phyloP scores from a whole-genome alignment of 2,113 vertebrate species.

The Osmerus mordax region DNA sequence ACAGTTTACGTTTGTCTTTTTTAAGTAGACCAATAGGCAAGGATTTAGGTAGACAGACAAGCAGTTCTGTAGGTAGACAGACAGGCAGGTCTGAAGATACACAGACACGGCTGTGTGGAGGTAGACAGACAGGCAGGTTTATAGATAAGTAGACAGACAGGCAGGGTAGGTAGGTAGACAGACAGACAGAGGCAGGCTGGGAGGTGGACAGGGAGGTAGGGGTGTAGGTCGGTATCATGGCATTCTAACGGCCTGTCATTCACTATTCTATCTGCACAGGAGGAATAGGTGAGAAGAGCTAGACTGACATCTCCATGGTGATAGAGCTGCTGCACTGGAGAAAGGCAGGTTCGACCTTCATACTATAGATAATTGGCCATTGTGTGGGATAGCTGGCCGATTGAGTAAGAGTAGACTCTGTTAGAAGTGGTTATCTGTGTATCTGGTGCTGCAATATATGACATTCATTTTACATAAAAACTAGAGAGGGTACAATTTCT shows the following conservation, averaged over 20 bases:
- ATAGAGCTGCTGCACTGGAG: slow-evolving; percentile 13
- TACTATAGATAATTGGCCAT: not conserved
- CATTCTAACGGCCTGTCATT: slow-evolving; percentile 26
- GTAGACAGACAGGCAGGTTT: not conserved
- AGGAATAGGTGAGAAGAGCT: slow-evolving; percentile 11
- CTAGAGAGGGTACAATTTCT: too few relatives aligned
- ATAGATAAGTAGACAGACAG: not conserved
- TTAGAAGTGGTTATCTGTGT: not conserved
- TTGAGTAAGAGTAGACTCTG: not conserved
- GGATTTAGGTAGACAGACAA: not conserved
- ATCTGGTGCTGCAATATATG: too few relatives aligned
- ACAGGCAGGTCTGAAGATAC: not conserved
- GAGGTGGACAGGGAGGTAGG: not conserved
- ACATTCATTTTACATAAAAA: too few relatives aligned
- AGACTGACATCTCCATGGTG: slow-evolving; percentile 37
- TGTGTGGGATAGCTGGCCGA: not conserved
- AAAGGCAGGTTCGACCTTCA: slow-evolving; percentile 11
- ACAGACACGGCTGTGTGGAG: not conserved
- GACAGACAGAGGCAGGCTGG: not conserved
- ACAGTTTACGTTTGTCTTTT: not conserved
- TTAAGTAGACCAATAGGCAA: too few relatives aligned
- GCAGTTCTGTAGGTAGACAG: not conserved
- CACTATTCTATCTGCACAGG: slow-evolving; percentile 13
- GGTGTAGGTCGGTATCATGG: slow-evolving; percentile 15
- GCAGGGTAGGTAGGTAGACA: not conserved